Evolutionary conservation across 2,113 vertebrate genomes (phyloP).

Genomic region (Anolis sagrei): DNA sequence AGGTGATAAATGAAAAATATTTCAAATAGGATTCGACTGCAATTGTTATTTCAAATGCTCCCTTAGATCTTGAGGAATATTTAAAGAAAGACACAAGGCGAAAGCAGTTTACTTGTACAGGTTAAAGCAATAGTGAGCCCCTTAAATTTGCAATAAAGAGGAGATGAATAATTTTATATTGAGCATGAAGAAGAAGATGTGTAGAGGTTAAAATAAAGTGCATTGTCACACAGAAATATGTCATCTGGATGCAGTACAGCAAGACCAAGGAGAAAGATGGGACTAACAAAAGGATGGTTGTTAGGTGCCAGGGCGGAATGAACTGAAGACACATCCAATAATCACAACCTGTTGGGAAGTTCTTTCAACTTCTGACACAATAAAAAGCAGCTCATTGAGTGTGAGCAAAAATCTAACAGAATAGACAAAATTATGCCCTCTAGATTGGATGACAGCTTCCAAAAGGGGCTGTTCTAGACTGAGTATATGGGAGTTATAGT

Average conservation of each 20-base stretch:
- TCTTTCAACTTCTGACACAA: background rate
- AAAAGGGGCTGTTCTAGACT: background rate
- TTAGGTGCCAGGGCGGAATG: background rate
- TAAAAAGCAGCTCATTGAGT: background rate
- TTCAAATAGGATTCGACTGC: background rate
- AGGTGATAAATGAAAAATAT: background rate
- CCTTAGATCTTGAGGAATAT: background rate
- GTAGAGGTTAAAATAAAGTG: background rate
- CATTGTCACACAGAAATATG: background rate
- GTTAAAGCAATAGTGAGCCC: background rate
- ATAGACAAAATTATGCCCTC: background rate
- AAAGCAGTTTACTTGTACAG: background rate
- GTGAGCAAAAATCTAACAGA: background rate
- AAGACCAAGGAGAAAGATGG: background rate
- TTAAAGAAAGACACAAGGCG: background rate
- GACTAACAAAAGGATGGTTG: no score
- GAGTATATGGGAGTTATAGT: background rate
- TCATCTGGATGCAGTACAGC: background rate
- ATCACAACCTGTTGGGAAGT: background rate
- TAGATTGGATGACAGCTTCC: background rate
- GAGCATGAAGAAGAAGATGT: background rate
- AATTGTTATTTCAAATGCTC: background rate
- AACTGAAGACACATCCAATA: background rate
- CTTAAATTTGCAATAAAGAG: background rate
- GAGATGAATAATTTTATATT: background rate